Percentiles rank a stretch among this genome's conserved stretches.
Conservation (phyloP, 2,113 vertebrate genomes). For the Tylochromis polylepis region DNA sequence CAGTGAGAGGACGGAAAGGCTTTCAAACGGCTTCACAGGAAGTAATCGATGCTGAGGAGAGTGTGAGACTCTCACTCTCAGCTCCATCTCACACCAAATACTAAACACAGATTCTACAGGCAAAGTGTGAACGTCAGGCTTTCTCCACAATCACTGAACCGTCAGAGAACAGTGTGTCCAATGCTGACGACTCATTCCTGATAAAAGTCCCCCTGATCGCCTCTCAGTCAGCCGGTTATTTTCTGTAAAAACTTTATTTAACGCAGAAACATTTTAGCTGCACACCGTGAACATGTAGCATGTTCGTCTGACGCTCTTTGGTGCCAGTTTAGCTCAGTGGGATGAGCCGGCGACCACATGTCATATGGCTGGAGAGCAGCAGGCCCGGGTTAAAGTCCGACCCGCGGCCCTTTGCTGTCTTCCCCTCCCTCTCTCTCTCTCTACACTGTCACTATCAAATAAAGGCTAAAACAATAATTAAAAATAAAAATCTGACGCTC, state of each 20-base stretch:
- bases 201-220: not conserved
- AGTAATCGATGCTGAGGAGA: not conserved
- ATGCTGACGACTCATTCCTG: not conserved
- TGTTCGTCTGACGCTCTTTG: no score
- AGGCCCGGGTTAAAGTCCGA: not conserved
- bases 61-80: not conserved
- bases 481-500: not conserved
- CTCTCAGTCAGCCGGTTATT: not conserved
- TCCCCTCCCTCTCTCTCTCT: not conserved
- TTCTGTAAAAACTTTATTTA: not conserved
- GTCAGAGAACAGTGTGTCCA: not conserved
- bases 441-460: not conserved
- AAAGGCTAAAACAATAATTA: not conserved
- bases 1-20: not conserved
- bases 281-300: rapidly evolving
- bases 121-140: not conserved
- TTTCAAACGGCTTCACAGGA: not conserved
- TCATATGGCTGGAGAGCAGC: no score
- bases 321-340: not conserved
- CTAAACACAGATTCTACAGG: not conserved
- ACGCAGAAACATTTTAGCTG: not conserved
- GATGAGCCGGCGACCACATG: not conserved
- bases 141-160: not conserved
- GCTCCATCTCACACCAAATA: not conserved
- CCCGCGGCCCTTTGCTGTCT: not conserved